Base-by-base conservation (phyloP, 2,888 invertebrate genomes). In the Thecocarcelia acutangulata region DNA sequence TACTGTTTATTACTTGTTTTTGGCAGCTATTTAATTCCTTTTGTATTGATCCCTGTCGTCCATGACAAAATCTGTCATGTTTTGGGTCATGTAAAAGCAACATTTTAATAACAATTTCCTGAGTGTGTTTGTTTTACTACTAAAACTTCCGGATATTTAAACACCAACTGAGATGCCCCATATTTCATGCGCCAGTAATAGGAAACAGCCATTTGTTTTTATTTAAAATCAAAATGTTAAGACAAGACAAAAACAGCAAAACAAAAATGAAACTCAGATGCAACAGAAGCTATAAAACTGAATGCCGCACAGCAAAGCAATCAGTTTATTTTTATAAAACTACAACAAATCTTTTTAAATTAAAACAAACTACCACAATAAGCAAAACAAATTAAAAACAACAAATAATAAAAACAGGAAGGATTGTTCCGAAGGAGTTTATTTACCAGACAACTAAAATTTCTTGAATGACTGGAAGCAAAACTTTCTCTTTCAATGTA, bases 281-380 rank as follows among this genome's bases (percentile, higher is more conserved):
- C n/a, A 28, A 54, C 33, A 40, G 37, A 15, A 59, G 17, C 58
- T 52, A 28, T 61, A 52, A 52, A 52, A 52, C 52, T 15, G 52
- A 19, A 61, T 59, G 28, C 6, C 9, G 12, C 13, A 59, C 40
- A 24, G 48, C 5, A 12, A 61, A 72, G 21, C n/a, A 72, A 50
- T 72, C 58, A 21, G 37, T 59, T 70, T 50, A 37, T 24, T 5
- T 12, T 33, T 13, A 13, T 63, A 33, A 24, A 8, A 42, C 15
- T 6, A 50, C 15, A 61, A 17, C 28, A 42, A 42, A 48, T 33
- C 63, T 37, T 21, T 73, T 52, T 64, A 44, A 64, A 73, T 54
- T 63, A 73, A 63, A 63, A 73, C 33, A 63, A 73, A 73, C 73
- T 46, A 54, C 21, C 19, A n/a, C 73, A 73, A 73, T 46, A 21